Percentiles rank a stretch among this genome's conserved stretches.
Evolutionary conservation across 2,113 vertebrate species (phyloP).

Genomic region (Camelus bactrianus): DNA sequence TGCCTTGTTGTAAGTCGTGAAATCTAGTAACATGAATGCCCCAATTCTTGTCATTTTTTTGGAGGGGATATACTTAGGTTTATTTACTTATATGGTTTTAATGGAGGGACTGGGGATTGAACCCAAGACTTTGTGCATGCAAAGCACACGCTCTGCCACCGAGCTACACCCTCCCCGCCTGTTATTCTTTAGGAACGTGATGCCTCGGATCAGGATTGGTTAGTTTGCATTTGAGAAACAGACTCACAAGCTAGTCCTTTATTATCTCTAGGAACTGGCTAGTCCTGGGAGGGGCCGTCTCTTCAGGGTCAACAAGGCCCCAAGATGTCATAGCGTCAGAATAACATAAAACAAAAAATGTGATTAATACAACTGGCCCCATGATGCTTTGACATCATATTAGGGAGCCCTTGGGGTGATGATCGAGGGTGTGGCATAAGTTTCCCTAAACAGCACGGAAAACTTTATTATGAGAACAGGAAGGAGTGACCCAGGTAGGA

Average conservation of each 20-base stretch:
- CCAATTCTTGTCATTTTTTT: background rate
- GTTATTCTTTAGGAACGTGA: accelerated
- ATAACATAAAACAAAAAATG: background rate
- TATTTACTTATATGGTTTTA: too few species aligned
- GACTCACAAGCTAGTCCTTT: background rate
- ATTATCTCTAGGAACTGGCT: background rate
- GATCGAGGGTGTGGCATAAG: too few species aligned
- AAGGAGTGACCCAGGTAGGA: background rate
- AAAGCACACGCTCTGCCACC: too few species aligned
- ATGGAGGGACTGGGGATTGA: too few species aligned
- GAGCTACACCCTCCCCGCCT: too few species aligned
- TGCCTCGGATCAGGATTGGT: accelerated
- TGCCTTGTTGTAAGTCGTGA: background rate
- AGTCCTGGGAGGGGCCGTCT: background rate
- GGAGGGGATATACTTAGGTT: too few species aligned
- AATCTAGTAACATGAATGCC: accelerated
- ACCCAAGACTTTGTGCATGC: too few species aligned
- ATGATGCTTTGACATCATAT: background rate
- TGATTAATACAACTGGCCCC: too few species aligned
- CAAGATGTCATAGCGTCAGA: background rate
- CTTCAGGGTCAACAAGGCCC: background rate
- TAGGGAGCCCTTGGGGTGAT: background rate
- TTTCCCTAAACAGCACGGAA: background rate
- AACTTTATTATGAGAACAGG: background rate
- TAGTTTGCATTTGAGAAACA: background rate